These are phyloP conservation scores for Macropus fuliginosus DNA, from an alignment of 2,797 vertebrate genomes.

Conservation along the genomic window DNA sequence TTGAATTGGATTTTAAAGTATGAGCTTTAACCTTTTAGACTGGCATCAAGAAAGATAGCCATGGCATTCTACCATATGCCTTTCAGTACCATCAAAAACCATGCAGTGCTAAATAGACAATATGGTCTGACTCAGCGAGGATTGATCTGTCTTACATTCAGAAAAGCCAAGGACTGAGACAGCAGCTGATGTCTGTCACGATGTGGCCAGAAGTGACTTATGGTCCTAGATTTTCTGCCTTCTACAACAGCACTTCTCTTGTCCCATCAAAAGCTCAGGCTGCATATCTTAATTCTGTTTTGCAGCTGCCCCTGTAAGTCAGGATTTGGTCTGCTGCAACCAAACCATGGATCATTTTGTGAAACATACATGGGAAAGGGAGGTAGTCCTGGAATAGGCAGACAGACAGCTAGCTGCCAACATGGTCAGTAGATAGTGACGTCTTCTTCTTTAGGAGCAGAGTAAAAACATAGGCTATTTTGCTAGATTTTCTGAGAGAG, in stretches of 20 bases:
- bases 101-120: neutral
- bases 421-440: neutral
- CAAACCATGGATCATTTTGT: neutral
- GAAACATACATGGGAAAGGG: neutral
- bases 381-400: neutral
- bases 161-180: neutral
- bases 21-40: constrained; percentile 50
- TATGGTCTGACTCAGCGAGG: neutral
- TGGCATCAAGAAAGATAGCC: constrained; percentile 32
- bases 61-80: constrained; percentile 38
- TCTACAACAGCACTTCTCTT: neutral
- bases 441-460: neutral
- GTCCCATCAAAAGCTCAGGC: neutral
- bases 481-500: neutral
- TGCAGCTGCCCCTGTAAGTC: neutral
- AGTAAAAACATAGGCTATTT: neutral
- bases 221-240: neutral
- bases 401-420: neutral
- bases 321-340: neutral
- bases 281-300: neutral
- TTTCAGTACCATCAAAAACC: constrained; percentile 43
- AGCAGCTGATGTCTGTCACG: neutral
- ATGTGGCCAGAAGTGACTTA: neutral
- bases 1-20: constrained; percentile 50
- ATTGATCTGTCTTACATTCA: constrained; percentile 5